These are phyloP conservation scores for Pampus argenteus DNA, from an alignment of 2,797 vertebrate genomes.

Conservation along the genomic window DNA sequence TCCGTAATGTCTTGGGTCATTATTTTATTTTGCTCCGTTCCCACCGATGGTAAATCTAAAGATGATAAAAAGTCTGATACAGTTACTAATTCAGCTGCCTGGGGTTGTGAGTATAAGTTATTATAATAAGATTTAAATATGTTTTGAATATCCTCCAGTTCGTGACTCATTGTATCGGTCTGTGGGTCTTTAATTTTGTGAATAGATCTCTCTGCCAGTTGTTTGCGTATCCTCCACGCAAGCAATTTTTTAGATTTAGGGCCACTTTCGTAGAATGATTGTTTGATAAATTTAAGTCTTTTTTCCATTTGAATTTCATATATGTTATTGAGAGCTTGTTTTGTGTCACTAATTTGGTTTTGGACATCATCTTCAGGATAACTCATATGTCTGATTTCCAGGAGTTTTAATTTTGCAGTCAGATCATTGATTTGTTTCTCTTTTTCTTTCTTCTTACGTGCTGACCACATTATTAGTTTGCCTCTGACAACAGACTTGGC, in stretches of 20 bases:
- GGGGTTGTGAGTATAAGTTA: not conserved
- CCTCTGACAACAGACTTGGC: too few species aligned
- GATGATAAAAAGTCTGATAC: not conserved
- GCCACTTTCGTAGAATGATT: constrained; percentile 1
- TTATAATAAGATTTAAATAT: not conserved
- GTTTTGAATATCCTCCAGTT: constrained; percentile 1
- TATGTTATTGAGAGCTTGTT: not conserved
- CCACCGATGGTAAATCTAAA: not conserved
- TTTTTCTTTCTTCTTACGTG: too few species aligned
- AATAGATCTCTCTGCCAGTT: not conserved
- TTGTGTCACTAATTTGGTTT: not conserved
- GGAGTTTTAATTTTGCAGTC: too few species aligned
- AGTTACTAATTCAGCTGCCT: not conserved
- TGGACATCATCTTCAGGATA: too few species aligned
- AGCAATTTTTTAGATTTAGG: constrained; percentile 5
- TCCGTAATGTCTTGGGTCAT: too few species aligned
- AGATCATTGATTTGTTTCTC: too few species aligned
- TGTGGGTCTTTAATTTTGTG: not conserved
- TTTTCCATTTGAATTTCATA: constrained; percentile 1
- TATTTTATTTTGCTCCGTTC: not conserved
- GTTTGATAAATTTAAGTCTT: not conserved
- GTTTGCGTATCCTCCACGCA: not conserved
- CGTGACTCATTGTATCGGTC: not conserved
- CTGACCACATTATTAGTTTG: too few species aligned
- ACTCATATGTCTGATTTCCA: too few species aligned